Evolutionary conservation across 2,113 vertebrate genomes (phyloP), one percentile per base, ranked within the genome.

Genomic region (Mustela lutreola): DNA sequence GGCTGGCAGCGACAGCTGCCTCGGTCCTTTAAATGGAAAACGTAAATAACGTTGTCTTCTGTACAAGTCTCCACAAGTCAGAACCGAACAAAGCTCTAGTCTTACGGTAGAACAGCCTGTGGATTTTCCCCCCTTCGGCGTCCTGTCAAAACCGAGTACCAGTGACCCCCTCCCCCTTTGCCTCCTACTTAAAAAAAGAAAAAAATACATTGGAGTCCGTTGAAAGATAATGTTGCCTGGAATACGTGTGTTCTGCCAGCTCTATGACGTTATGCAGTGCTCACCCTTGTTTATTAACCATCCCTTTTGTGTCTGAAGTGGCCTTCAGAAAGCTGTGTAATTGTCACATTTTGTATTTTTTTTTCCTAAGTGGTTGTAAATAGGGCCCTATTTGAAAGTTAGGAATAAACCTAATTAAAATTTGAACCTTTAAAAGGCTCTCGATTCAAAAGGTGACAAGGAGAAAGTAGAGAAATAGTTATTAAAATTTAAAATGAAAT

Each of bases 401-500:
- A 67, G 60, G 73, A n/a, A 60, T 60, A 39, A 71, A 45, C 19
- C 50, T 80, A 86, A 36, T 45, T 60, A 73, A 82, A 86, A 50
- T 56, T 11, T 26, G n/a, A 86, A 76, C 24, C 50, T 87, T 94
- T 67, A n/a, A 63, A 94, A 91, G 84, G n/a, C 22, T 56, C 63
- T 93, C 83, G 8, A 56, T 84, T 93, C n/a, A 62, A 42, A 96
- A 58, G 65, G 42, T 82, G 58, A 62, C 48, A 22, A 28, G 31
- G 76, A 53, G 70, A 82, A 93, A 84, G 48, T 73, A 85, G 33
- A 76, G 48, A 80, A 93, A 84, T 84, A 53, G 50, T 79, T 50
- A 65, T 87, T 95, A 81, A 96, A 94, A 89, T 92, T 82, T 45
- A 63, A 62, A 81, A 94, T 89, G 78, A 97, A 96, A 93, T 97